Evolutionary conservation across 2,797 vertebrate genomes (phyloP).

Genomic region (Valencia hispanica): DNA sequence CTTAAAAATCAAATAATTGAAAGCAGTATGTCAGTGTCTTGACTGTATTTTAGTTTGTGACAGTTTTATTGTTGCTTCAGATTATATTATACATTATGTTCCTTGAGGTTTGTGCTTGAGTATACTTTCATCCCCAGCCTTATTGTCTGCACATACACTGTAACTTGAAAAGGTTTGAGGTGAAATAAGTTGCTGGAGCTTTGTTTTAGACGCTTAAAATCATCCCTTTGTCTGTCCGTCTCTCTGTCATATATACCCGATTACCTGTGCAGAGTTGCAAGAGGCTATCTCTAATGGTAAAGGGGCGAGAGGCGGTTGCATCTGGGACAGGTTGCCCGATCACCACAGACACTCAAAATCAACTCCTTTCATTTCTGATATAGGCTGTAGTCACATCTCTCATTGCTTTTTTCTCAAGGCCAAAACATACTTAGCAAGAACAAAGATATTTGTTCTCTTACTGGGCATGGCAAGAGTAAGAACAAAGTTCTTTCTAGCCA

Average conservation of each 20-base stretch:
- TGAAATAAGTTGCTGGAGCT: neutral
- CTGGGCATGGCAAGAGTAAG: neutral
- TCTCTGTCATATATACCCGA: neutral
- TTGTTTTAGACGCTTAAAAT: neutral
- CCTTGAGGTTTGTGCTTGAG: neutral
- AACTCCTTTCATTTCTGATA: neutral
- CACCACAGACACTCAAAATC: neutral
- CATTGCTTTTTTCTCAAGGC: neutral
- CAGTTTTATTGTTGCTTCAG: neutral
- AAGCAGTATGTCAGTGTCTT: neutral
- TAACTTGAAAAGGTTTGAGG: neutral
- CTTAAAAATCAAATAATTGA: neutral
- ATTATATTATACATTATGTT: neutral
- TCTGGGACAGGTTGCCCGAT: too few species aligned
- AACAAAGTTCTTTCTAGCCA: neutral
- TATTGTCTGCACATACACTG: neutral
- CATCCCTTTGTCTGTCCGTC: neutral
- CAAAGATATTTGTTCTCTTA: neutral
- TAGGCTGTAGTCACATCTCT: neutral
- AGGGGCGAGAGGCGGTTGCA: neutral
- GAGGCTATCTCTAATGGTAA: neutral
- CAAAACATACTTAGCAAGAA: neutral
- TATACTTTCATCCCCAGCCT: neutral
- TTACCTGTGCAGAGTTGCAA: neutral
- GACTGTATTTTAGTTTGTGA: too few species aligned